These are phyloP conservation scores for Lochmaea crataegi DNA, from an alignment of 2,888 invertebrate genomes.

Conservation along the genomic window DNA sequence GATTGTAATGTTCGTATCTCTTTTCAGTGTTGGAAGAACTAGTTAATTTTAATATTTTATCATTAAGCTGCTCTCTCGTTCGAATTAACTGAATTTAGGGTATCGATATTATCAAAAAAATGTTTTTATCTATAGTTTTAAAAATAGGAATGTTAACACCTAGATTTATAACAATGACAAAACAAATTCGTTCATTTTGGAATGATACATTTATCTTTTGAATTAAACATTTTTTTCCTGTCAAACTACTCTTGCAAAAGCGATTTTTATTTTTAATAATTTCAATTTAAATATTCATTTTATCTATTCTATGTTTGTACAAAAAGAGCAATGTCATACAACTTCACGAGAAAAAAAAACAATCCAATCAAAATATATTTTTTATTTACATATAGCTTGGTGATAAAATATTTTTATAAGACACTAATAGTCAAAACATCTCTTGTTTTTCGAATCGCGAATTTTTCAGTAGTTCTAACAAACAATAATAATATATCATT, in stretches of 20 bases:
- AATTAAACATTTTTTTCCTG: too few species aligned
- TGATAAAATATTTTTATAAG: slow-evolving; percentile 25
- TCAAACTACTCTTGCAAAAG: too few species aligned
- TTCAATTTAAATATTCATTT: background rate
- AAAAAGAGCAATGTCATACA: slow-evolving; percentile 19
- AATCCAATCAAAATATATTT: slow-evolving; percentile 24
- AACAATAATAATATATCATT: background rate
- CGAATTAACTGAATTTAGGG: slow-evolving; percentile 1
- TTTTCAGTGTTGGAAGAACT: too few species aligned
- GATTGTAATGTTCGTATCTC: too few species aligned
- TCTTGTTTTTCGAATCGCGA: slow-evolving; percentile 15
- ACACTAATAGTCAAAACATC: slow-evolving; percentile 34
- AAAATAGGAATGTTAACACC: background rate
- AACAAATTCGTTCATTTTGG: too few species aligned
- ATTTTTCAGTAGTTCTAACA: background rate
- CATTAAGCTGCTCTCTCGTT: background rate
- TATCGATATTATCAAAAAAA: background rate
- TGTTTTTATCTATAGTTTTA: background rate
- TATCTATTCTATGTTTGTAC: background rate
- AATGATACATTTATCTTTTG: too few species aligned
- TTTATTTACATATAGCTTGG: slow-evolving; percentile 25
- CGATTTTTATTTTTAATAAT: too few species aligned
- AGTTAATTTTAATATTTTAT: background rate
- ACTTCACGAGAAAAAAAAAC: slow-evolving; percentile 21
- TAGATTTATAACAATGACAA: background rate